These are phyloP conservation scores for Oxytorus armatus DNA, from an alignment of 2,888 invertebrate species.

Conservation along the genomic window DNA sequence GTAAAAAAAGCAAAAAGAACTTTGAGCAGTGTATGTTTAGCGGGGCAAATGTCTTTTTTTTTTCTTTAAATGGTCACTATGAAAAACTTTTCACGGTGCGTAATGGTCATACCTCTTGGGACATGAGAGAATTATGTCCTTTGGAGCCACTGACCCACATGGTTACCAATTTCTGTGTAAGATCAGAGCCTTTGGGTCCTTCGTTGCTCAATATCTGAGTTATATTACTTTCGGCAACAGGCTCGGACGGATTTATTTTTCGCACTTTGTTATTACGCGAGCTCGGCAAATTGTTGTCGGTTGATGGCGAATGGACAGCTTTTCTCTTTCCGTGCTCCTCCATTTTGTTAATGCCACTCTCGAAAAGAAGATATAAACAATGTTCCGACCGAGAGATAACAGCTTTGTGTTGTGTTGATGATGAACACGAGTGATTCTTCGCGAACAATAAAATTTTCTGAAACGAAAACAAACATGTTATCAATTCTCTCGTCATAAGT, in stretches of 20 bases:
- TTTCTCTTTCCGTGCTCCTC: constrained; percentile 20
- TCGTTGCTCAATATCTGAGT: neutral
- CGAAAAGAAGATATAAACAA: too few relatives aligned
- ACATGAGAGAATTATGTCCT: constrained; percentile 30
- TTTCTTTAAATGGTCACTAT: too few relatives aligned
- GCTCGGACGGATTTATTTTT: constrained; percentile 5
- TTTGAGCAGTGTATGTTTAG: neutral
- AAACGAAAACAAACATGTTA: neutral
- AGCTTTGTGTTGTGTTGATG: too few relatives aligned
- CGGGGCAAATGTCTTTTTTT: too few relatives aligned
- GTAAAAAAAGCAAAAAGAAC: neutral
- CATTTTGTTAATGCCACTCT: constrained; percentile 19
- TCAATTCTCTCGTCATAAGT: too few relatives aligned
- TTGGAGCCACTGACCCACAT: constrained; percentile 51
- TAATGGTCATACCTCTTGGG: constrained; percentile 35
- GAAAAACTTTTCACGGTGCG: neutral
- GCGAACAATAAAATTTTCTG: neutral
- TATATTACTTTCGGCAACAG: neutral
- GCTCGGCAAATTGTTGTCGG: neutral
- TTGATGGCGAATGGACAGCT: neutral
- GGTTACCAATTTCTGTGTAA: constrained; percentile 53
- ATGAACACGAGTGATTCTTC: too few relatives aligned
- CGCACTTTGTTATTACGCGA: constrained; percentile 23
- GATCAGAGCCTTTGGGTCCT: constrained; percentile 30
- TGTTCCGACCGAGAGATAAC: neutral